Evolutionary conservation across 2,797 vertebrate species (phyloP).

Genomic region (Pristis pectinata): DNA sequence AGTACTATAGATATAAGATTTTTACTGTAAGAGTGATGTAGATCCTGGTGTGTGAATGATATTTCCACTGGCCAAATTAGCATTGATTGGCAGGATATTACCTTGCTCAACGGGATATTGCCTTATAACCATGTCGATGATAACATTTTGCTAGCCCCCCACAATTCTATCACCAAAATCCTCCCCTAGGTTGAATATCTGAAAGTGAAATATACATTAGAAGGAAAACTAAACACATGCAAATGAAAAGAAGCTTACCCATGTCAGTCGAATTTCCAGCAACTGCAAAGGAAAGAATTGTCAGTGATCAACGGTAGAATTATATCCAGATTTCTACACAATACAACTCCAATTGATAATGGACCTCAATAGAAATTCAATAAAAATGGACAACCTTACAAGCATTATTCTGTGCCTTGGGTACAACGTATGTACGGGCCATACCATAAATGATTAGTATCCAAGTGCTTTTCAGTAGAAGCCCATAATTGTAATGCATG

Average conservation of each 20-base stretch:
- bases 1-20: neutral
- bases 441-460: neutral
- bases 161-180: too few species aligned
- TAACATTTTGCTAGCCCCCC: too few species aligned
- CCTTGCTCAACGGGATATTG: neutral
- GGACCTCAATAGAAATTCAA: neutral
- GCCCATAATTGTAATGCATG: neutral
- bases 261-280: slow-evolving; percentile 15
- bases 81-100: neutral
- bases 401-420: neutral
- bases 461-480: neutral
- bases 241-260: neutral
- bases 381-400: neutral
- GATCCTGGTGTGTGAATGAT: neutral
- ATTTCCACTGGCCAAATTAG: neutral
- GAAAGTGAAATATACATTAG: neutral
- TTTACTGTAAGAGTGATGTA: too few species aligned
- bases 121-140: neutral
- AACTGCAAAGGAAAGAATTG: neutral
- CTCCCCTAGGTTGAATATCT: neutral
- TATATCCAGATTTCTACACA: neutral
- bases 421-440: too few species aligned
- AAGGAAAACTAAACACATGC: neutral
- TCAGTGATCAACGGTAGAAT: neutral
- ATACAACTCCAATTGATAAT: neutral